phyloP scores from a whole-genome alignment of 2,888 invertebrate species.

The Azorinus chamasolen region DNA sequence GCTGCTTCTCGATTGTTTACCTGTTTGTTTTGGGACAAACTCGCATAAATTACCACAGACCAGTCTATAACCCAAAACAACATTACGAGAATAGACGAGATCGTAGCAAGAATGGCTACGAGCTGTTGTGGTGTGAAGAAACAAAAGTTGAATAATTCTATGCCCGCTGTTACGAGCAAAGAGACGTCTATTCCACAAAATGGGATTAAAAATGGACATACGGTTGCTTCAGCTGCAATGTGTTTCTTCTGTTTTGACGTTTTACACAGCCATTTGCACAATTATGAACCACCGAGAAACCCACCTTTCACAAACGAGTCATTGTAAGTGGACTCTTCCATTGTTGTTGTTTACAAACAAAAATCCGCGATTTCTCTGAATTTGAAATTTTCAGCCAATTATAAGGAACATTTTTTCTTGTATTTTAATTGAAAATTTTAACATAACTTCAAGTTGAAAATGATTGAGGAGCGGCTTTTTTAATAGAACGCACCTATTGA shows the following conservation, averaged over 20 bases:
- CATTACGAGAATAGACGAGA: slow-evolving; percentile 15
- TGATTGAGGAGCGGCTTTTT: no score
- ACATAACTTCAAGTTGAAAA: no score
- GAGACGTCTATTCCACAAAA: slow-evolving; percentile 86
- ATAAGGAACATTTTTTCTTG: no score
- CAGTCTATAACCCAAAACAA: no score
- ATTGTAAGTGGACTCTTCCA: slow-evolving; percentile 91
- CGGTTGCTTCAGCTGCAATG: slow-evolving; percentile 91
- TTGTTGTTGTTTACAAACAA: slow-evolving; percentile 12
- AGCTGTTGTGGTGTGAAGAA: slow-evolving; percentile 97
- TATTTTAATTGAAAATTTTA: no score
- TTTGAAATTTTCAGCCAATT: no score
- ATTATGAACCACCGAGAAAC: slow-evolving; percentile 94
- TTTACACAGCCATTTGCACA: slow-evolving; percentile 97
- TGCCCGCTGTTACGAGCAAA: slow-evolving; percentile 85
- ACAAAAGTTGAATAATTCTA: slow-evolving; percentile 92
- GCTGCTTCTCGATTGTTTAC: no score
- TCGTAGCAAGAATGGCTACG: slow-evolving; percentile 90
- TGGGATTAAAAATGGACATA: slow-evolving; percentile 81
- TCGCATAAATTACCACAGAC: no score
- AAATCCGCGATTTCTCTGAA: no score
- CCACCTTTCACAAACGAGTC: slow-evolving; percentile 97
- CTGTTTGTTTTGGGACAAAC: no score
- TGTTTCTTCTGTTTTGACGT: slow-evolving; percentile 99
- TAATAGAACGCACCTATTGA: no score